These are phyloP conservation scores for Drosophila ironensis DNA, from an alignment of 1,140 invertebrate species.

Conservation along the genomic window DNA sequence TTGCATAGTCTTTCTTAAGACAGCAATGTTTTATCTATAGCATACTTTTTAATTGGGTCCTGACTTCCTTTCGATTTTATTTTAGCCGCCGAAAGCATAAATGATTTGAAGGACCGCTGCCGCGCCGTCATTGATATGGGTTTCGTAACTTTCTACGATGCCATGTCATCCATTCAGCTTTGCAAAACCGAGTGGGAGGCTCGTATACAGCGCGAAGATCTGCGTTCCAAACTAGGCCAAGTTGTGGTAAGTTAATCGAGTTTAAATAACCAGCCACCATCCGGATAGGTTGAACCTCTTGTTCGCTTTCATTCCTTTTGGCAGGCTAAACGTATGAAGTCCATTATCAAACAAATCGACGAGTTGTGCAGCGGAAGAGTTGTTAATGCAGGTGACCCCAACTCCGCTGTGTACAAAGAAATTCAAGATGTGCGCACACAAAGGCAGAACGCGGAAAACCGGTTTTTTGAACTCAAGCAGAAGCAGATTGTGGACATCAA, in stretches of 20 bases:
- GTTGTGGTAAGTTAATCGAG: conserved; percentile 12
- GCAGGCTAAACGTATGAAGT: background rate
- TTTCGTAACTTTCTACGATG: conserved; percentile 4
- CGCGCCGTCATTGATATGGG: background rate
- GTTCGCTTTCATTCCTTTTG: too few species aligned
- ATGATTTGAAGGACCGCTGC: conserved; percentile 37
- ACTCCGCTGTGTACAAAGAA: background rate
- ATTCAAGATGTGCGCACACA: background rate
- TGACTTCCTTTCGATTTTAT: background rate
- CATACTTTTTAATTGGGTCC: too few species aligned
- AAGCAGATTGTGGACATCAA: background rate
- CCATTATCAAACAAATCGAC: background rate
- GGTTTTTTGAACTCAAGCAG: background rate
- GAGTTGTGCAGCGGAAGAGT: background rate
- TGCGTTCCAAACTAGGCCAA: background rate
- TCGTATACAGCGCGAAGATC: background rate
- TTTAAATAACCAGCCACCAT: too few species aligned
- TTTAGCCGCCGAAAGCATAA: conserved; percentile 29
- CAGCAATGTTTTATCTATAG: too few species aligned
- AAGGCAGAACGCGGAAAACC: background rate
- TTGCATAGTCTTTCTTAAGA: too few species aligned
- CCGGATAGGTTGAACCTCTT: background rate
- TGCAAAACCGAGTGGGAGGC: background rate
- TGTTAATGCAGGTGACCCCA: too few species aligned
- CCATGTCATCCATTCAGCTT: background rate